Evolutionary conservation across 2,888 invertebrate genomes (phyloP).

Genomic region (Hemistola chrysoprasaria): DNA sequence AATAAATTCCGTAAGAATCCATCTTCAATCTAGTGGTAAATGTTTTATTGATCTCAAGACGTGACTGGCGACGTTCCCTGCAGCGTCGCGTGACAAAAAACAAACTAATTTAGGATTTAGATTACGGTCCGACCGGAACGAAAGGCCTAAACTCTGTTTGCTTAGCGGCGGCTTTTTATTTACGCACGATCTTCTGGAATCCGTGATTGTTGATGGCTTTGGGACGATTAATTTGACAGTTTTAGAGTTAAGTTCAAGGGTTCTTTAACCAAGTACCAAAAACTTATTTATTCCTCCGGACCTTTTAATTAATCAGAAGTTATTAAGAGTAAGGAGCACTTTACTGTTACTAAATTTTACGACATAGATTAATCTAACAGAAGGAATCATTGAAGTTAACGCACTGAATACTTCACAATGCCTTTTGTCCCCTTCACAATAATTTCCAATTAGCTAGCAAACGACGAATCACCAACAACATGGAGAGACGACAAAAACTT

Average conservation of each 20-base stretch:
- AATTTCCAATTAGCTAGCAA: constrained; percentile 68
- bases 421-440: constrained; percentile 55
- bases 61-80: constrained; percentile 53
- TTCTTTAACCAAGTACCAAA: constrained; percentile 1
- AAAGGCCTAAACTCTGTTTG: constrained; percentile 65
- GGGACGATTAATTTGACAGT: constrained; percentile 9
- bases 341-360: too few species aligned
- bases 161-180: constrained; percentile 63
- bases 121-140: constrained; percentile 62
- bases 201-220: constrained; percentile 39
- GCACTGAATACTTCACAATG: constrained; percentile 57
- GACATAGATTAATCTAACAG: constrained; percentile 53
- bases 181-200: constrained; percentile 69
- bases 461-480: constrained; percentile 43
- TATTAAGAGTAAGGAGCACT: too few species aligned
- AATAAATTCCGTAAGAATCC: constrained; percentile 13
- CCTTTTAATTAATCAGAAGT: too few species aligned
- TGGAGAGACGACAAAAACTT: constrained; percentile 45
- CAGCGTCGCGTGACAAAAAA: constrained; percentile 60
- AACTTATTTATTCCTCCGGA: too few species aligned
- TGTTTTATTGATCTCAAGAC: constrained; percentile 47
- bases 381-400: constrained; percentile 56
- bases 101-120: constrained; percentile 73
- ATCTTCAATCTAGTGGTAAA: constrained; percentile 31
- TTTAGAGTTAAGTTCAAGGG: constrained; percentile 14